Evolutionary conservation across 2,797 vertebrate genomes (phyloP).

Genomic region (Staurois parvus): DNA sequence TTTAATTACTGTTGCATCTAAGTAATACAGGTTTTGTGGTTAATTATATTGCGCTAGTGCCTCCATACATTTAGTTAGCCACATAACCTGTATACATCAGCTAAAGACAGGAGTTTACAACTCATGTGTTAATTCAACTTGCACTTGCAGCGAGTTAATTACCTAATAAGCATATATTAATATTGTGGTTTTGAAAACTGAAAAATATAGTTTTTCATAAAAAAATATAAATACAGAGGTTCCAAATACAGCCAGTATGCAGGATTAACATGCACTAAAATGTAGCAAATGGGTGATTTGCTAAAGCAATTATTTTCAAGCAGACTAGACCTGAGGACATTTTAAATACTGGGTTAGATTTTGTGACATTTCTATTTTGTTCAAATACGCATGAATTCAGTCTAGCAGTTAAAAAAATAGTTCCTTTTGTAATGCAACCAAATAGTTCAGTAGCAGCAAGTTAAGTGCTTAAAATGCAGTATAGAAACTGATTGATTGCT

Average conservation of each 20-base stretch:
- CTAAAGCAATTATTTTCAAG: no score
- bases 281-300: not conserved
- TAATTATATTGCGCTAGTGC: not conserved
- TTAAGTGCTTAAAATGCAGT: not conserved
- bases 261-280: not conserved
- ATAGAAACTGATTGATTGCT: not conserved
- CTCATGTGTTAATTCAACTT: not conserved
- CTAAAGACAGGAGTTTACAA: not conserved
- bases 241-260: not conserved
- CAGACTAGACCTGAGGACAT: no score
- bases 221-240: not conserved
- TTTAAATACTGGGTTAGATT: no score
- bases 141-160: not conserved
- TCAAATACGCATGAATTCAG: no score
- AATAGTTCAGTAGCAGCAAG: not conserved
- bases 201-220: not conserved
- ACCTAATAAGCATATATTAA: not conserved
- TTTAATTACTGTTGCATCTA: not conserved
- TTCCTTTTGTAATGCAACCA: no score
- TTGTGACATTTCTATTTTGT: no score
- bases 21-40: not conserved
- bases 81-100: not conserved
- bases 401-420: no score
- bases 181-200: not conserved
- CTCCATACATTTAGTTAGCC: not conserved